Percentiles rank a stretch among this genome's conserved stretches.
Conservation (phyloP, 2,888 invertebrate genomes). For the Cephus spinipes region DNA sequence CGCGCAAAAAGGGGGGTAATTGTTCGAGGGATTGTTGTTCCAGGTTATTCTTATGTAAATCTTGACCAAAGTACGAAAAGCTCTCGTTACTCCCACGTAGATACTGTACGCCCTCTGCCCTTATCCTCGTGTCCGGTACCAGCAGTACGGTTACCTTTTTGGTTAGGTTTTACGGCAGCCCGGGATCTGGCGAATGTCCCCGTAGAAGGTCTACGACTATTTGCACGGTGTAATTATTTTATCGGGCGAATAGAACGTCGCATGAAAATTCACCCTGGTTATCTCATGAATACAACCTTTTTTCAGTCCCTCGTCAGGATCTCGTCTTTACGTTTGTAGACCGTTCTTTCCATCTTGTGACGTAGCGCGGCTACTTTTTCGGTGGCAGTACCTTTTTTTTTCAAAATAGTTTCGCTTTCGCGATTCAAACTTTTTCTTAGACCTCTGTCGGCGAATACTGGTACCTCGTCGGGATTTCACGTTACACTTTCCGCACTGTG, state of each 20-base stretch:
- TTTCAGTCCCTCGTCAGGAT: not conserved
- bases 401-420: not conserved
- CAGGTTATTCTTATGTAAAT: conserved; percentile 64
- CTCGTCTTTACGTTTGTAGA: not conserved
- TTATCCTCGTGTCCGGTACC: not conserved
- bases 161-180: not conserved
- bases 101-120: not conserved
- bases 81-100: not conserved
- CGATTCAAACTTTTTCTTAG: not conserved
- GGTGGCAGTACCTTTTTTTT: not conserved
- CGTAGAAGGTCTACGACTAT: conserved; percentile 48
- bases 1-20: conserved; percentile 57
- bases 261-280: conserved; percentile 7
- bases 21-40: conserved; percentile 61
- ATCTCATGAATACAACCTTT: not conserved
- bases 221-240: conserved; percentile 63
- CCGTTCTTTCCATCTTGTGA: not conserved
- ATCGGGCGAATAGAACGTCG: conserved; percentile 42
- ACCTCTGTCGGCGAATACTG: not conserved
- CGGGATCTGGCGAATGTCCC: not conserved
- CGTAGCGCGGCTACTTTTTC: not conserved
- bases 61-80: conserved; percentile 50
- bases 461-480: not conserved
- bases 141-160: not conserved
- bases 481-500: no score